phyloP scores from a whole-genome alignment of 1,140 invertebrate genomes.

The Drosophila insularis region DNA sequence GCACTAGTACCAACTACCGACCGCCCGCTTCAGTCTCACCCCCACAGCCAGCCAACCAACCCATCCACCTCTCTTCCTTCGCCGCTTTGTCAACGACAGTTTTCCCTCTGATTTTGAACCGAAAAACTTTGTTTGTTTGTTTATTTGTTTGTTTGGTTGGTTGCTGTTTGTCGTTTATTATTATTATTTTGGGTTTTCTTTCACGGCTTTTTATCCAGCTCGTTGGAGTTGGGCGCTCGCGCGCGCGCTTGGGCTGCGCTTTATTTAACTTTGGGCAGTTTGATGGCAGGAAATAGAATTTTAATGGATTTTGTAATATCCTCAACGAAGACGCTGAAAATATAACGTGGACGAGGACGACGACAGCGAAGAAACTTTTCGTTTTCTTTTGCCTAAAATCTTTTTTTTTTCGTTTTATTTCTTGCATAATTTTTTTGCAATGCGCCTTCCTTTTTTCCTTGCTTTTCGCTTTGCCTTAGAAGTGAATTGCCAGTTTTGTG shows the following conservation, averaged over 20 bases:
- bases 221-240: conserved; percentile 27
- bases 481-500: conserved; percentile 20
- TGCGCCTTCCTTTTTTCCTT: background rate
- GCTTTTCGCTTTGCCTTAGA: conserved; percentile 25
- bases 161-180: conserved; percentile 78
- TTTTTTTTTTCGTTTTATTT: conserved; percentile 36
- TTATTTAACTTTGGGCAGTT: conserved; percentile 81
- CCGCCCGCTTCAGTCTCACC: too few species aligned
- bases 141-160: conserved; percentile 71
- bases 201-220: conserved; percentile 35
- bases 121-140: conserved; percentile 56
- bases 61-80: background rate
- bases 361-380: conserved; percentile 45
- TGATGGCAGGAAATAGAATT: conserved; percentile 80
- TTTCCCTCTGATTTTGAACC: conserved; percentile 33
- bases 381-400: conserved; percentile 40
- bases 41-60: background rate
- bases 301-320: conserved; percentile 81
- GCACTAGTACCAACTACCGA: background rate
- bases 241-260: conserved; percentile 46
- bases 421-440: conserved; percentile 2
- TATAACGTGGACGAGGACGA: background rate
- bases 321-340: conserved; percentile 33
- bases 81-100: conserved; percentile 41
- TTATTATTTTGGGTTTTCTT: conserved; percentile 70